Evolutionary conservation across 1,140 invertebrate species (phyloP), one percentile per base, ranked within the genome.

Genomic region (Bombus haemorrhoidalis): DNA sequence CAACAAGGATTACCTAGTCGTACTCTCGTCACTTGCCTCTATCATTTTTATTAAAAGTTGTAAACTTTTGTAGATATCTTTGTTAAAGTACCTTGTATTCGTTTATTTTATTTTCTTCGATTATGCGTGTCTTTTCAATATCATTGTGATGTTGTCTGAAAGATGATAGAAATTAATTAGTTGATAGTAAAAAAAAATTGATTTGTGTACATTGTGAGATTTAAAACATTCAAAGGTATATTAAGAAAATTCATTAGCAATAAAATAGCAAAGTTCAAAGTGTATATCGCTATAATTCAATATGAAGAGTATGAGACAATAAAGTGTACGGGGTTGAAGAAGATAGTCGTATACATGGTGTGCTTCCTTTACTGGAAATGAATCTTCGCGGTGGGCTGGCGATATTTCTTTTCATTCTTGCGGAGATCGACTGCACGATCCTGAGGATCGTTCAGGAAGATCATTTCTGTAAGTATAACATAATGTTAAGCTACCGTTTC

Each of bases 401-500:
- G n/a, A 81, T 94, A 81, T 62, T 92, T 72, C 72, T 94, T 34
- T 43, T 94, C 80, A 74, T 86, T 43, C 74, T 93, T n/a, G 64
- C 86, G 57, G 92, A 87, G 68, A 62, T 85, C 34, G 89, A 91
- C 41, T 78, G 90, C 18, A 81, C 91, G n/a, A 92, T 90, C 86
- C 88, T 91, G 80, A 93, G 85, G 57, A 81, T 89, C 28, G 80
- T 89, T 32, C 90, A 86, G 37, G 93, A 94, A 28, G 87, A 93
- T 81, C 90, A 92, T 75, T 81, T 68, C 37, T 93, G 93, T 94
- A 89, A 94, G 93, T 85, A 71, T 68, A 22, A 77, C 10, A 32
- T 4, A 15, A 43, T 28, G 39, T 41, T 71, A n/a, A 41, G 28
- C 12, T 8, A 15, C 4, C 13, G 6, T 41, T 28, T 41, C 39